These are phyloP conservation scores for Hemiprocne comata DNA, from an alignment of 2,113 vertebrate species.

Conservation along the genomic window DNA sequence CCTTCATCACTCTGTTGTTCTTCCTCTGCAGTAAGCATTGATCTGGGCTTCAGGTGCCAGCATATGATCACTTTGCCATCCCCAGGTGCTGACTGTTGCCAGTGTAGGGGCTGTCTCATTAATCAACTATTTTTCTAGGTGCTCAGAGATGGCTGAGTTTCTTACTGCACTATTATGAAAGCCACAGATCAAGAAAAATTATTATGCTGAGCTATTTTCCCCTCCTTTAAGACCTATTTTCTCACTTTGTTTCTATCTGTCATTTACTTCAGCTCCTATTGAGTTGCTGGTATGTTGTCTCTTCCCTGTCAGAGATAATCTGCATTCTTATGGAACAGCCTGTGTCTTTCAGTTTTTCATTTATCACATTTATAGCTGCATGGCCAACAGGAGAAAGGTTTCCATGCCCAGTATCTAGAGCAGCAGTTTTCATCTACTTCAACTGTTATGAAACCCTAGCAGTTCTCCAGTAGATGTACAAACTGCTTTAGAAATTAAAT, in stretches of 20 bases:
- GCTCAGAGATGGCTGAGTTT: neutral
- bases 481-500: neutral
- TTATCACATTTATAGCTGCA: conserved; percentile 11
- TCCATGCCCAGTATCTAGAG: neutral
- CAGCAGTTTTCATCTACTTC: neutral
- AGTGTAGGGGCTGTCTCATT: neutral
- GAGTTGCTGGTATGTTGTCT: neutral
- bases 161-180: neutral
- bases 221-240: neutral
- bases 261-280: neutral
- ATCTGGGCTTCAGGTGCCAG: neutral
- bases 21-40: neutral
- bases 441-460: neutral
- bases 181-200: neutral
- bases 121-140: neutral
- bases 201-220: neutral
- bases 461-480: neutral
- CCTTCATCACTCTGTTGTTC: neutral
- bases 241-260: conserved; percentile 11
- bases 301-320: conserved; percentile 33
- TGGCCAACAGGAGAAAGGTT: neutral
- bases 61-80: neutral
- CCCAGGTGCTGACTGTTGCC: neutral
- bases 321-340: conserved; percentile 35
- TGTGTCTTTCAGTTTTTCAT: conserved; percentile 28